A percentile compares a stretch with the other conserved stretches of the same genome.
phyloP scores from a whole-genome alignment of 2,113 vertebrate genomes.

The Petrocephalus zakoni region DNA sequence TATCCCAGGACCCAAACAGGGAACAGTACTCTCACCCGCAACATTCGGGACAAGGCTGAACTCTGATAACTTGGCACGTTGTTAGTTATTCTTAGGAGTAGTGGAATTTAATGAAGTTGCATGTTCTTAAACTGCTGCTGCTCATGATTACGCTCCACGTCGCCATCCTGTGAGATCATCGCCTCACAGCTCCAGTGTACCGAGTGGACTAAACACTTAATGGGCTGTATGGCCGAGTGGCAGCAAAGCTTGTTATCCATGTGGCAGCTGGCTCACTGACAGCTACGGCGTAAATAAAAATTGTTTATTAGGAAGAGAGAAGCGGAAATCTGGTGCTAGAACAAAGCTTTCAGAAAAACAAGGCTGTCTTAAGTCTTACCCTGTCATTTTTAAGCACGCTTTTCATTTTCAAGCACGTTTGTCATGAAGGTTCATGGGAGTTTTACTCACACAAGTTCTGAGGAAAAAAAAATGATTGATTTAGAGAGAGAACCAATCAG shows the following conservation, averaged over 20 bases:
- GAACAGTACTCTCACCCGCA: background rate
- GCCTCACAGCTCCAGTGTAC: background rate
- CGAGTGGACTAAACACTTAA: background rate
- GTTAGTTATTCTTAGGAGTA: background rate
- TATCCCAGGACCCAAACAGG: background rate
- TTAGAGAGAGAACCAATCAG: too few relatives aligned
- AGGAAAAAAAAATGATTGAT: too few relatives aligned
- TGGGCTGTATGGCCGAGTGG: background rate
- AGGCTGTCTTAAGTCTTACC: background rate
- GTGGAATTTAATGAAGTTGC: background rate
- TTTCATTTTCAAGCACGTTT: background rate
- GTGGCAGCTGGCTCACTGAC: background rate
- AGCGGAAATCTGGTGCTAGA: background rate
- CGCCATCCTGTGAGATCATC: background rate
- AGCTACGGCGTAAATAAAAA: background rate
- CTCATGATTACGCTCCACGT: background rate
- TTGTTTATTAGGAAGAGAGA: background rate
- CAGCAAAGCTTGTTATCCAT: background rate
- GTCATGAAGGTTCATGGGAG: background rate
- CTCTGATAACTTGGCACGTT: background rate
- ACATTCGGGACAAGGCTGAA: background rate
- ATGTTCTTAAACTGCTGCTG: background rate
- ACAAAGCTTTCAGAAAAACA: background rate
- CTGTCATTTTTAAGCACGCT: background rate
- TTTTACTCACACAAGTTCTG: too few relatives aligned